Base-by-base conservation (phyloP, 2,888 invertebrate genomes). In the Acleris holmiana region DNA sequence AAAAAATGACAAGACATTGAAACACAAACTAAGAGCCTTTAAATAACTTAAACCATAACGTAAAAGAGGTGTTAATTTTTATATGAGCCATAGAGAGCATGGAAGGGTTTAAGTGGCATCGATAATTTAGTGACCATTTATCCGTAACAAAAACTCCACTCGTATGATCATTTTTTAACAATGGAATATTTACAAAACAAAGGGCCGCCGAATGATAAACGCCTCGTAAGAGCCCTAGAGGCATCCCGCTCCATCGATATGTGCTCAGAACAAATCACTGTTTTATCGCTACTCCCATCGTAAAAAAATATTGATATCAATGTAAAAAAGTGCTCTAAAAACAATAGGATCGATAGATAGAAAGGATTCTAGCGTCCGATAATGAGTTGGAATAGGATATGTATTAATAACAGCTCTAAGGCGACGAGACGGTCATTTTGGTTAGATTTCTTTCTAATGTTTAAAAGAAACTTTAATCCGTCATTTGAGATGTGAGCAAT, bases 251-350 rank as follows among this genome's bases (percentile, higher is more conserved):
- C 77, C 76, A 73, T 79, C 84, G 84, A 87, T 90, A 91, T 90
- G 88, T 83, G 79, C 83, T 86, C 80, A 73, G 88, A 88, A 91
- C 91, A 91, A 91, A 91, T 91, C 91, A 91, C 89, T 83, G 82
- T 83, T 89, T 91, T 91, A 91, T 91, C 91, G 84, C 76, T 81
- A 80, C 83, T 80, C 78, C 82, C 81, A 91, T 91, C 91, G 86
- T 85, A 89, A 91, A 91, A 23, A 92, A 91, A 89, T 88, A 89
- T 89, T 88, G 89, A 89, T 91, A 91, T 89, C 90, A 86, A 85
- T 79, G 89, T 82, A 91, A 92, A 91, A 87, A 90, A 91, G 85
- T 82, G 85, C 77, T 78, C 82, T 83, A 92, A 91, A 92, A 92
- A 92, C 92, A 92, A 92, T 91, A 88, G 90, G 85, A 85, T 81